Base-by-base conservation (phyloP, 2,797 vertebrate genomes). In the Tapera naevia region DNA sequence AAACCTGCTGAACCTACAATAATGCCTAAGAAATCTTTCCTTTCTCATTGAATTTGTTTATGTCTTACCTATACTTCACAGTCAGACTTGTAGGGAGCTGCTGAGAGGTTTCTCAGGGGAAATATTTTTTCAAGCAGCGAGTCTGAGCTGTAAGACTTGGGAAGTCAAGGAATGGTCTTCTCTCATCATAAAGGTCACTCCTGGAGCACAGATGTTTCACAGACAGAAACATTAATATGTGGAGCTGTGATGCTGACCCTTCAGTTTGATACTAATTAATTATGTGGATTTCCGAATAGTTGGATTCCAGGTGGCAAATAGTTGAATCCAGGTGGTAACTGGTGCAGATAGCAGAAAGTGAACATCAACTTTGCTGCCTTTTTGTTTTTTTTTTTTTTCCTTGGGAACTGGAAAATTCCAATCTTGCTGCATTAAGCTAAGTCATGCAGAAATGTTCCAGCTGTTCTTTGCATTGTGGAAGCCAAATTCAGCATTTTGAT, bases 371-470 rank as follows among this genome's bases (percentile, higher is more conserved):
- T 92, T 80, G 71, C 35, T 83, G 80, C 32, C 85, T 75, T 76
- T 91, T n/a, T n/a, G n/a, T n/a, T 95, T 62, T 95, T 85, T 51
- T 57, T 57, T 86, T 67, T 65, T 79, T 93, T 86, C 45, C 65
- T 91, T 82, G 39, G n/a, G 91, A 97, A 92, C 82, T 97, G 96
- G 94, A 92, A 97, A 96, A 97, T 97, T 96, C 94, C 95, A 93
- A 80, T 94, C 96, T 95, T 90, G 78, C 92, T 97, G 67, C 95
- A 95, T 96, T 95, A 95, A 95, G 93, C 56, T 91, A 96, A 96
- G 91, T 97, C 96, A 96, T 96, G 94, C 96, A 97, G 97, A 97
- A 97, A 96, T 90, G 83, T 33, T 96, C 96, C 97, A 97, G 96
- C 97, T 97, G 97, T 95, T 97, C 90, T 57, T 91, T 88, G 95